Conservation (phyloP, 2,113 vertebrate species). For the Nesospiza acunhae region DNA sequence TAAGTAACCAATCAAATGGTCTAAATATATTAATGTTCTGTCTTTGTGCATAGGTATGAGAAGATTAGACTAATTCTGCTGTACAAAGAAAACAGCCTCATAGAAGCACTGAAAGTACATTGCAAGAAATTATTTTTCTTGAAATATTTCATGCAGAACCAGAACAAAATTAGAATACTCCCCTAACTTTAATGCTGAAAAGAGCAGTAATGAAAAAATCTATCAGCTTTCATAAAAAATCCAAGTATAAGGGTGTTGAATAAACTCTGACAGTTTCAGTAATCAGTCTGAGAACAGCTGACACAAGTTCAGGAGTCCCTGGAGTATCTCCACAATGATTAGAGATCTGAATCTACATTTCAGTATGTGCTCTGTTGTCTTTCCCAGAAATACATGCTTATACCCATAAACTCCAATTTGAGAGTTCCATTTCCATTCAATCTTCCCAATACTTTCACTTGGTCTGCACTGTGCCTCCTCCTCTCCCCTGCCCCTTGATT, state of each 20-base stretch:
- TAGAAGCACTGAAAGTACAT: not conserved
- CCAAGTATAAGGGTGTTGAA: not conserved
- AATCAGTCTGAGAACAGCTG: not conserved
- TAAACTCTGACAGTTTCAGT: not conserved
- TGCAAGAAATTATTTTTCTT: conserved; percentile 23
- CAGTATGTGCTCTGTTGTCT: not conserved
- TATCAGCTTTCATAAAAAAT: not conserved
- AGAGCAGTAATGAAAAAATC: not conserved
- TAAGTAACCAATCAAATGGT: conserved; percentile 72
- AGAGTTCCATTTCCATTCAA: not conserved
- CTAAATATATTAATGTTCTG: conserved; percentile 73
- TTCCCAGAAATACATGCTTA: not conserved
- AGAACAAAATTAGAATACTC: not conserved
- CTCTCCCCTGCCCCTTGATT: not conserved
- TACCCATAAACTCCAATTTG: not conserved
- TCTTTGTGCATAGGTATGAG: conserved; percentile 68
- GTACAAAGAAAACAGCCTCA: conserved; percentile 46
- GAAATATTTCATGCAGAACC: not conserved
- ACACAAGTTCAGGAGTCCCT: not conserved
- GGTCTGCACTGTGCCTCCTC: not conserved
- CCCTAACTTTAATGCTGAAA: not conserved
- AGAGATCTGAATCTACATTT: not conserved
- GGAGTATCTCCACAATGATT: not conserved
- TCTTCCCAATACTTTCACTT: not conserved
- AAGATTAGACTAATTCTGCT: conserved; percentile 69